Conservation (phyloP, 1,140 invertebrate genomes). For the Drosophila pandora region DNA sequence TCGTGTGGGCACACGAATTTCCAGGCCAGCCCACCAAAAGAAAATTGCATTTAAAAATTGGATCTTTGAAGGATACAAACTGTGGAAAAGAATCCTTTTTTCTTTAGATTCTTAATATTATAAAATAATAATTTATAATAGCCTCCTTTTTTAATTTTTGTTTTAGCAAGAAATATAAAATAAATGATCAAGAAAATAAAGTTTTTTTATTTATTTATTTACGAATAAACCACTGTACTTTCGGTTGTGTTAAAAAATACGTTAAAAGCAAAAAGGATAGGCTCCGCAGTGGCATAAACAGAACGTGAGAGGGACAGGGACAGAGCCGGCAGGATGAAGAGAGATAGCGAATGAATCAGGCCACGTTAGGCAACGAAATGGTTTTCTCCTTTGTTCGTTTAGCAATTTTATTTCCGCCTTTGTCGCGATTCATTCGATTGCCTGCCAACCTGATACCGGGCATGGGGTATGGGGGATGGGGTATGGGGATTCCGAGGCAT, state of each 20-base stretch:
- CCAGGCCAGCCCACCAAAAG: conserved; percentile 28
- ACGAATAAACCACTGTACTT: conserved; percentile 45
- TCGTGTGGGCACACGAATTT: conserved; percentile 45
- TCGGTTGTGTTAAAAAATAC: conserved; percentile 38
- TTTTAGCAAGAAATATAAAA: background rate
- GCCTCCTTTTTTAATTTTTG: no score
- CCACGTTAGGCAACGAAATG: conserved; percentile 49
- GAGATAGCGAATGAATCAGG: conserved; percentile 26
- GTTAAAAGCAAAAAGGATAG: conserved; percentile 66
- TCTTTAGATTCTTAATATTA: background rate
- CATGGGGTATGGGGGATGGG: background rate
- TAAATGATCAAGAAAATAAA: background rate
- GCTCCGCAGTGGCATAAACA: conserved; percentile 33
- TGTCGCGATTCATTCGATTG: conserved; percentile 78
- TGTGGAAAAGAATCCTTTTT: conserved; percentile 17
- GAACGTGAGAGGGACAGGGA: conserved; percentile 2
- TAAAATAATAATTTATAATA: no score
- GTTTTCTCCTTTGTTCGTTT: conserved; percentile 64
- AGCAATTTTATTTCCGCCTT: conserved; percentile 79
- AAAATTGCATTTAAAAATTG: conserved; percentile 58
- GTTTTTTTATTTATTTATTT: conserved; percentile 5
- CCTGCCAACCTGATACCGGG: conserved; percentile 64
- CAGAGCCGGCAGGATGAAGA: background rate
- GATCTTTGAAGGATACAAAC: conserved; percentile 37
- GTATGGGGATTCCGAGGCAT: conserved; percentile 6